Conservation (phyloP, 2,888 invertebrate species). For the Agrotis exclamationis region DNA sequence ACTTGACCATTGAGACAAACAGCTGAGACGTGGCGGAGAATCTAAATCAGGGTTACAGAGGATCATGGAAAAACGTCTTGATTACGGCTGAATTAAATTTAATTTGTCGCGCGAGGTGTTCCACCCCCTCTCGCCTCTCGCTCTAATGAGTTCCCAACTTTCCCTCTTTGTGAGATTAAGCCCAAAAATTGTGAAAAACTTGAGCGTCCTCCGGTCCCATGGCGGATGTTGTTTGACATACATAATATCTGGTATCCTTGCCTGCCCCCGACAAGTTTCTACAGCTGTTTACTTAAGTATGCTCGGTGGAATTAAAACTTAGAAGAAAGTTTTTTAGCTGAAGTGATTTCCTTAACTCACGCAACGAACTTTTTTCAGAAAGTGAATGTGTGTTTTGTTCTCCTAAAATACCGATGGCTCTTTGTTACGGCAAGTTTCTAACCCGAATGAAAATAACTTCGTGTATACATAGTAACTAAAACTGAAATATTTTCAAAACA, state of each 20-base stretch:
- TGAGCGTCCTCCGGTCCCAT: constrained; percentile 67
- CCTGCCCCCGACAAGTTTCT: constrained; percentile 69
- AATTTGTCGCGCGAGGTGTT: constrained; percentile 82
- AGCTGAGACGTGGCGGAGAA: constrained; percentile 59
- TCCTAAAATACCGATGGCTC: constrained; percentile 8
- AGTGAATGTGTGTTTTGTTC: constrained; percentile 6
- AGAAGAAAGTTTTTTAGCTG: constrained; percentile 73
- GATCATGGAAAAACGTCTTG: constrained; percentile 65
- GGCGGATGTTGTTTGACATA: constrained; percentile 74
- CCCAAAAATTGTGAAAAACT: constrained; percentile 84
- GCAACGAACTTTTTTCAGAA: constrained; percentile 44
- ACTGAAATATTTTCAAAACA: neutral
- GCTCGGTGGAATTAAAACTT: constrained; percentile 80
- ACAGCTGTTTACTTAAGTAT: constrained; percentile 78
- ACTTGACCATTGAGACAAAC: constrained; percentile 68
- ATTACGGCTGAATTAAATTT: constrained; percentile 76
- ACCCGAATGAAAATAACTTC: no score
- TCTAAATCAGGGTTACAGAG: constrained; percentile 61
- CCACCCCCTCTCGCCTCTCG: constrained; percentile 78
- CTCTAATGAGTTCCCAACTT: constrained; percentile 87
- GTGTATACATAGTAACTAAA: no score
- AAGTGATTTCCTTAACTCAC: constrained; percentile 70
- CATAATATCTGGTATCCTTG: constrained; percentile 68
- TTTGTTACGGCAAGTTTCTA: neutral
- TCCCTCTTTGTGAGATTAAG: constrained; percentile 82